Base-by-base conservation (phyloP, 2,113 vertebrate species). In the Danionella cerebrum region DNA sequence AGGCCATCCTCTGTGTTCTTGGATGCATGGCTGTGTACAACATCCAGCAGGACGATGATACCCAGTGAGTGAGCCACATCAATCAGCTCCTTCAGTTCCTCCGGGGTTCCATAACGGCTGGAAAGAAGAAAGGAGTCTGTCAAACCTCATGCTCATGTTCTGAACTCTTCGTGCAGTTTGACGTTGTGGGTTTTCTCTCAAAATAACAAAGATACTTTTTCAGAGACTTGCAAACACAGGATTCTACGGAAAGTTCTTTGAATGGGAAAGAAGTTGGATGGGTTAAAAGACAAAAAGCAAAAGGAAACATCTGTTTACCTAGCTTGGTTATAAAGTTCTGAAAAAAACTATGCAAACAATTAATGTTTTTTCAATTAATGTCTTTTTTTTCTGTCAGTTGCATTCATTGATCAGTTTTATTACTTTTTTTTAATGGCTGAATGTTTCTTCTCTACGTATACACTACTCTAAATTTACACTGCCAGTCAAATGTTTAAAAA, bases 21-120 rank as follows among this genome's bases (percentile, higher is more conserved):
- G 27, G 94, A 99, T 4, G 96, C 96, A 3, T 99, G 96, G 69
- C 95, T 98, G 74, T 99, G 96, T 16, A 99, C 96, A 18, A 97
- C 87, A 58, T 99, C 96, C 16, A 99, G 84, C 22, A 99, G 86
- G 48, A 99, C 94, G 4, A 80, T 67, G 55, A 99, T 94, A 42
- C 90, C 95, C 93, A 99, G 88, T 0, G 93, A 93, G 73, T 99
- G 96, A 53, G 96, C 96, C 64, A 88, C 86, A 0, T 99, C 96
- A 3, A 99, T 87, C 77, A 99, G 83, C 75, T 92, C 87, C 79
- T 96, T 97, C 74, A 99, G 82, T 67, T 98, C 96, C 2, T 97
- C 95, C 0, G 96, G 96, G 35, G 88, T 94, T 18, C 96, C 96
- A 0, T 89, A 99, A 16, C 96, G 96, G 76, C 95, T 98, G 24